Evolutionary conservation across 2,113 vertebrate species (phyloP).

Genomic region (Ornithorhynchus anatinus): DNA sequence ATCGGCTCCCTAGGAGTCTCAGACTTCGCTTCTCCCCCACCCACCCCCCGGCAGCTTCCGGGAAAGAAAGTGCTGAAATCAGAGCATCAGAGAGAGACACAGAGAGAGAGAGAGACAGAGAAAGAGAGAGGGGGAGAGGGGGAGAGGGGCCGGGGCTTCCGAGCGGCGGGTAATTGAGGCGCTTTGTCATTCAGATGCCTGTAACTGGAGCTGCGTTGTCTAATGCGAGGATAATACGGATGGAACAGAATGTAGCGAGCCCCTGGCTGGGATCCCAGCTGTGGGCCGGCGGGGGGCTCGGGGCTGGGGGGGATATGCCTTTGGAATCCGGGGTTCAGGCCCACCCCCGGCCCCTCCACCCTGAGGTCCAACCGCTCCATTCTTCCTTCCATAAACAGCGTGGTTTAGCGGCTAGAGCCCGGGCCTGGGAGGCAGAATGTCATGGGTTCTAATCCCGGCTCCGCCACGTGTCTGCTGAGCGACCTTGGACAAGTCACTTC

Average conservation of each 20-base stretch:
- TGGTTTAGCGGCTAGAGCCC: too few relatives aligned
- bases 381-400: too few relatives aligned
- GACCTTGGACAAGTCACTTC: too few relatives aligned
- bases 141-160: not conserved
- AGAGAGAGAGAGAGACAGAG: too few relatives aligned
- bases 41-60: constrained; percentile 22
- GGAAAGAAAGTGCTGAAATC: constrained; percentile 31
- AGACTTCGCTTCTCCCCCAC: too few relatives aligned
- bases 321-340: too few relatives aligned
- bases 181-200: constrained; percentile 78
- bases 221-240: constrained; percentile 62
- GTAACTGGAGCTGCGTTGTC: constrained; percentile 70
- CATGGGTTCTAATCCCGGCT: too few relatives aligned
- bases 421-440: too few relatives aligned
- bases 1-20: too few relatives aligned
- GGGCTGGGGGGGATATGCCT: not conserved
- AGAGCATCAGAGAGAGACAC: constrained; percentile 18
- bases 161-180: constrained; percentile 71
- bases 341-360: too few relatives aligned
- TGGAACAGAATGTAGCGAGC: constrained; percentile 46
- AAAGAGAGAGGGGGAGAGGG: not conserved
- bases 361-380: too few relatives aligned
- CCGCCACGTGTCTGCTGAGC: too few relatives aligned
- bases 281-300: not conserved
- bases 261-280: constrained; percentile 45